Conservation (phyloP, 2,888 invertebrate genomes). For the Loripinus fragilis region DNA sequence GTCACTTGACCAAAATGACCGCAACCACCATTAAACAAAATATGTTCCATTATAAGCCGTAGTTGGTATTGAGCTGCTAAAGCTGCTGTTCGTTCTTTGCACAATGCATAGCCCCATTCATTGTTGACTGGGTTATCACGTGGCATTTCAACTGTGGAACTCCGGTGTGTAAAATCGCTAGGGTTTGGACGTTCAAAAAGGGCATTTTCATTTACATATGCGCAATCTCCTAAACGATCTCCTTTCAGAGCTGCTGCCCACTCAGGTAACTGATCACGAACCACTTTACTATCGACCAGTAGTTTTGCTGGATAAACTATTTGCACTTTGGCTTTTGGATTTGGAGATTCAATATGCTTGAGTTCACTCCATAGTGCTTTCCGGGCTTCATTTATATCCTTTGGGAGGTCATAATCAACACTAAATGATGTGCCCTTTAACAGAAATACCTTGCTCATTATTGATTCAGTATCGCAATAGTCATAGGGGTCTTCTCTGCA, state of each 20-base stretch:
- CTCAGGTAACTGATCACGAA: slow-evolving; percentile 26
- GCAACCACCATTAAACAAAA: too few relatives aligned
- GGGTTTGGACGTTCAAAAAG: background rate
- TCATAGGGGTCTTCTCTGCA: slow-evolving; percentile 17
- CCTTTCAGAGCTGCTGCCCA: background rate
- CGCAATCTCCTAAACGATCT: background rate
- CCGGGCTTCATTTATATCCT: slow-evolving; percentile 25
- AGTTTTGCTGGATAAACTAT: slow-evolving; percentile 31
- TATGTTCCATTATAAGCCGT: too few relatives aligned
- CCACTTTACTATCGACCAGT: slow-evolving; percentile 1
- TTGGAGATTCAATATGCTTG: background rate
- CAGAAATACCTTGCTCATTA: slow-evolving; percentile 28
- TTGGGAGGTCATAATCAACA: slow-evolving; percentile 25
- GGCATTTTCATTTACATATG: background rate
- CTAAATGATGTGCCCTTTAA: too few relatives aligned
- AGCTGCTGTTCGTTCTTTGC: too few relatives aligned
- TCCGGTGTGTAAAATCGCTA: too few relatives aligned
- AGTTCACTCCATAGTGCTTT: slow-evolving; percentile 12
- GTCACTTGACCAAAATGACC: too few relatives aligned
- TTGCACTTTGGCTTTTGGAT: slow-evolving; percentile 11
- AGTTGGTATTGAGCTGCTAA: too few relatives aligned
- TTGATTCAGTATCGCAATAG: slow-evolving; percentile 22
- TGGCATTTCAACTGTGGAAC: too few relatives aligned
- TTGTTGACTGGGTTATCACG: too few relatives aligned
- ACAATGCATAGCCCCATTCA: too few relatives aligned